Base-by-base conservation (phyloP, 2,888 invertebrate species). In the Stegophylla sp. region DNA sequence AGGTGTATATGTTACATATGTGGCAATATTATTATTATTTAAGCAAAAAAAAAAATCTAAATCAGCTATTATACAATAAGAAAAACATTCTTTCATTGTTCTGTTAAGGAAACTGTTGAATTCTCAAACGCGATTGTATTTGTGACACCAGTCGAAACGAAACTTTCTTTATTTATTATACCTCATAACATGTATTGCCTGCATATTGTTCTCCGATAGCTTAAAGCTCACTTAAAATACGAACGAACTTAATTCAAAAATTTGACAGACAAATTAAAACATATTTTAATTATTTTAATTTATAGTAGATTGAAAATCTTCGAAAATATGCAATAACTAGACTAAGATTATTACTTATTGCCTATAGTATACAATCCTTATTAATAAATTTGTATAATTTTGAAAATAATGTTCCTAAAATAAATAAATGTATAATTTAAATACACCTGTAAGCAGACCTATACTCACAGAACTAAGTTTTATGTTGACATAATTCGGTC, bases 101-200 rank as follows among this genome's bases (percentile, higher is more conserved):
- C 67, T 67, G 48, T 61, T 61, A 69, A 77, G 59, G 45, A 67
- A 77, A 77, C 23, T 79, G 79, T 79, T 79, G 63, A 71, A 61
- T 67, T 77, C 45, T 5, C 34, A 41, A 0, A 71, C 20, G 1
- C 79, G 48, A 79, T 79, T 79, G 79, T 79, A 26, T 79, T 79
- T 79, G 79, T 79, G 79, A 79, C 71, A 79, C 79, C 67, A 69
- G 59, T 71, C 79, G 79, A 79, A 79, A 79, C 79, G 79, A 48
- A 79, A 79, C 69, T 71, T 71, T 79, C 69, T 79, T 79, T 69
- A 69, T 71, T 79, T 69, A 61, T 79, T 41, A 76, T 41, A 76
- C 41, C 51, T 76, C 53, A 66, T 53, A 76, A 43, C 53, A 66
- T 17, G 34, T 41, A 51, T 45, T 41, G 51, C 23, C 3, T 51